Conservation (phyloP, 2,888 invertebrate genomes). For the Strigamia maritima region DNA sequence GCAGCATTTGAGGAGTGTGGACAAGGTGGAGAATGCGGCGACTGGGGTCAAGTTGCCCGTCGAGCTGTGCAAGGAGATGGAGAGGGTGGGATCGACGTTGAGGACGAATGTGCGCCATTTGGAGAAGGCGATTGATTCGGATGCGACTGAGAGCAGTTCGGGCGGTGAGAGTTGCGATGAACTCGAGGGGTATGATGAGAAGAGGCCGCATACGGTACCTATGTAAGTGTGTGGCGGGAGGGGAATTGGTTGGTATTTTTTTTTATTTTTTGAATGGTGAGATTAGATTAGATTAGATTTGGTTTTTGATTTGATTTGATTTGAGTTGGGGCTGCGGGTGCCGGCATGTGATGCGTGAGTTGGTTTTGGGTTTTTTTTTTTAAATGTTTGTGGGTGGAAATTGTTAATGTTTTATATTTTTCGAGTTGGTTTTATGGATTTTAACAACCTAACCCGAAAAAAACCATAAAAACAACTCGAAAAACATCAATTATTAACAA, state of each 20-base stretch:
- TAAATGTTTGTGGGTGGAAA: too few relatives aligned
- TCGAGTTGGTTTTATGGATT: too few relatives aligned
- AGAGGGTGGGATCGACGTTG: conserved; percentile 64
- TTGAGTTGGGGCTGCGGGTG: too few relatives aligned
- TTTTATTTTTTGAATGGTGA: conserved; percentile 40
- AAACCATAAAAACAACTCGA: too few relatives aligned
- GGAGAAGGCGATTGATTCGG: conserved; percentile 78
- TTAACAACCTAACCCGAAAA: too few relatives aligned
- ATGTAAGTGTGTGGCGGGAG: conserved; percentile 82
- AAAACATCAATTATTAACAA: too few relatives aligned
- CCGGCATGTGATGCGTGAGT: too few relatives aligned
- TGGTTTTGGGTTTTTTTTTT: too few relatives aligned
- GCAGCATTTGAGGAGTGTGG: conserved; percentile 20
- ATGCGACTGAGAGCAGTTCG: conserved; percentile 89
- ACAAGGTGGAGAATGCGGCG: conserved; percentile 25
- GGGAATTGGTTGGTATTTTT: background rate
- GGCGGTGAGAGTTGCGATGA: conserved; percentile 94
- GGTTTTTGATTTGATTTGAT: background rate
- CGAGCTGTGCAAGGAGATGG: conserved; percentile 58
- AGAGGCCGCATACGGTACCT: conserved; percentile 36
- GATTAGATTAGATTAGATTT: too few relatives aligned
- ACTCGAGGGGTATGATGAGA: conserved; percentile 52
- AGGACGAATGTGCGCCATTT: conserved; percentile 69
- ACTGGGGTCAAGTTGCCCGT: conserved; percentile 46
- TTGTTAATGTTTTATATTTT: too few relatives aligned